Evolutionary conservation across 2,797 vertebrate species (phyloP).

Genomic region (Iguana delicatissima): DNA sequence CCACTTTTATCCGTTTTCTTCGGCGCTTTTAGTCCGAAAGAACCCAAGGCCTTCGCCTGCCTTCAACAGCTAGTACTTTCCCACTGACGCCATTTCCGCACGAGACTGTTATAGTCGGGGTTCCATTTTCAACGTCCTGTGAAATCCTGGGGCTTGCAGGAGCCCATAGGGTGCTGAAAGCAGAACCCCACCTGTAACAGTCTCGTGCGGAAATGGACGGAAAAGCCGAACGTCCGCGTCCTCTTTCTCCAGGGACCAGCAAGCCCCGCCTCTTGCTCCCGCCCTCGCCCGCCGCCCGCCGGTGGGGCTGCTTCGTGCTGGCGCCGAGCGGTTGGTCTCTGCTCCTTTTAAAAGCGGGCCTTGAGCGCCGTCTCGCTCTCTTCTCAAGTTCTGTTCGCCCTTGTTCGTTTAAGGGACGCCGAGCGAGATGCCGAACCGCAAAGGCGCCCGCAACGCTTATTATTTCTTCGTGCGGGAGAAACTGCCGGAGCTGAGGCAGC

Average conservation of each 20-base stretch:
- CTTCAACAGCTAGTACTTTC: too few species aligned
- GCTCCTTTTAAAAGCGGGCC: not conserved
- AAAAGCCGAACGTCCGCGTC: rapidly evolving
- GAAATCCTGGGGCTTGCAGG: too few species aligned
- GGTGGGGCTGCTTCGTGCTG: not conserved
- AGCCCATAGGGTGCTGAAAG: too few species aligned
- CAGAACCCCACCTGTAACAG: too few species aligned
- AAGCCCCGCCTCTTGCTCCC: not conserved
- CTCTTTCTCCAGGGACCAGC: not conserved
- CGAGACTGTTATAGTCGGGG: too few species aligned
- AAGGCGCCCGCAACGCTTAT: slow-evolving; percentile 46
- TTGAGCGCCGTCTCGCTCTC: too few species aligned
- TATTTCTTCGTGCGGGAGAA: slow-evolving; percentile 75
- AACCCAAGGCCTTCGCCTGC: too few species aligned
- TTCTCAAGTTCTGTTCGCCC: not conserved
- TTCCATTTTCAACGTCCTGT: too few species aligned
- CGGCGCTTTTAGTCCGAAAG: not conserved
- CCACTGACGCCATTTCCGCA: too few species aligned
- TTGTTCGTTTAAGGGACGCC: too few species aligned
- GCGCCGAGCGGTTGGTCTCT: not conserved
- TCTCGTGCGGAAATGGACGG: too few species aligned
- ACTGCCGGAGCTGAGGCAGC: slow-evolving; percentile 73
- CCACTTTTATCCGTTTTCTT: too few species aligned
- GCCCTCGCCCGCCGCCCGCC: not conserved
- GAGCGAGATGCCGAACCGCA: slow-evolving; percentile 64